A percentile compares a stretch with the other conserved stretches of the same genome.
These are phyloP conservation scores for Cynodonichthys magdalenae DNA, from an alignment of 2,797 vertebrate species.

Conservation along the genomic window DNA sequence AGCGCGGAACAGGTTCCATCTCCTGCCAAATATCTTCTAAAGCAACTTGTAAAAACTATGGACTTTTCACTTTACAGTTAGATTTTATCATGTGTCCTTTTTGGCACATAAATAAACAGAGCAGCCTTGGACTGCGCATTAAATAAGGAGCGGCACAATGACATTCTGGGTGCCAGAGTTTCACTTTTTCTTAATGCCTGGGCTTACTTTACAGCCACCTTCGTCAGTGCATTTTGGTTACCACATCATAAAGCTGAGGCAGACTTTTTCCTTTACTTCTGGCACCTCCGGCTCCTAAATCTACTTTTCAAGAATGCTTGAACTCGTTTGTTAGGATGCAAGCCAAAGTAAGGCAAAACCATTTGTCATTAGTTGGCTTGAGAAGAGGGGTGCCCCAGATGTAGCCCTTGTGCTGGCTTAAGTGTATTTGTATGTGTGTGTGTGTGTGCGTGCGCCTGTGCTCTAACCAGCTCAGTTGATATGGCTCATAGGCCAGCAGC, in stretches of 20 bases:
- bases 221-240: slow-evolving; percentile 83
- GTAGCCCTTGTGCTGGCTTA: slow-evolving; percentile 55
- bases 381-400: slow-evolving; percentile 65
- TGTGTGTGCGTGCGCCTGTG: slow-evolving; percentile 26
- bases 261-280: slow-evolving; percentile 87
- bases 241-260: slow-evolving; percentile 89
- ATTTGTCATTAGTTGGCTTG: slow-evolving; percentile 69
- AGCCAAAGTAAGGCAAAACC: slow-evolving; percentile 74
- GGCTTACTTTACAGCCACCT: slow-evolving; percentile 80
- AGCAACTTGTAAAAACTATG: slow-evolving; percentile 69
- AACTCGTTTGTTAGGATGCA: slow-evolving; percentile 74
- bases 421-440: slow-evolving; percentile 24
- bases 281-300: slow-evolving; percentile 90
- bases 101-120: slow-evolving; percentile 75
- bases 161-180: slow-evolving; percentile 69
- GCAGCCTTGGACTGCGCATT: slow-evolving; percentile 55
- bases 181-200: slow-evolving; percentile 49
- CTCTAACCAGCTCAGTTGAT: slow-evolving; percentile 77
- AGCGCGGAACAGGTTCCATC: slow-evolving; percentile 32
- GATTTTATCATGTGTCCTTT: slow-evolving; percentile 77
- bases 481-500: slow-evolving; percentile 84
- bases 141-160: slow-evolving; percentile 72
- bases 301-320: slow-evolving; percentile 83
- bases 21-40: slow-evolving; percentile 64
- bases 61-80: slow-evolving; percentile 62